These are phyloP conservation scores for Helogale parvula DNA, from an alignment of 2,113 vertebrate species.

Conservation along the genomic window DNA sequence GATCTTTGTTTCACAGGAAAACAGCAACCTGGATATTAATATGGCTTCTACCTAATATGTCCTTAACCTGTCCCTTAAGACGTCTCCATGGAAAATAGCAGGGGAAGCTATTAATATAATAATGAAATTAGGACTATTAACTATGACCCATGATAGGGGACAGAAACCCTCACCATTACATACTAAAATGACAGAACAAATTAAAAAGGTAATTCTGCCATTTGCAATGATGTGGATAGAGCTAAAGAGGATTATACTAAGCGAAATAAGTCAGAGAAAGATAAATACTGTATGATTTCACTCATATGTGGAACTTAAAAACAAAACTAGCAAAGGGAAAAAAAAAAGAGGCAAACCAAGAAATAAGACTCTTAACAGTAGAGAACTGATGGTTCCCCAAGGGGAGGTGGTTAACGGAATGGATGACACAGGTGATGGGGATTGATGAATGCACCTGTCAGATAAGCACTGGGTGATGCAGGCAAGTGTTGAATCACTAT, in stretches of 20 bases:
- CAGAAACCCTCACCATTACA: background rate
- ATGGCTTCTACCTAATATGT: background rate
- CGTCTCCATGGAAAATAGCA: background rate
- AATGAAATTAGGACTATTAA: conserved; percentile 22
- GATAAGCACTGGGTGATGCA: background rate
- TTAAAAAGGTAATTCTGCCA: background rate
- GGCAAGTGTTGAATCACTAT: background rate
- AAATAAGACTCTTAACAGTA: background rate
- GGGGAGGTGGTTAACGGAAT: background rate
- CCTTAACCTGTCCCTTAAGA: background rate
- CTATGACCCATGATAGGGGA: background rate
- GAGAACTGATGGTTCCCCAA: background rate
- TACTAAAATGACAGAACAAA: background rate
- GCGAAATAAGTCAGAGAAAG: background rate
- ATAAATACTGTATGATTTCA: background rate
- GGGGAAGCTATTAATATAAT: background rate
- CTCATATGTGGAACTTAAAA: background rate
- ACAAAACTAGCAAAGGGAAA: background rate
- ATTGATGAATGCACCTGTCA: background rate
- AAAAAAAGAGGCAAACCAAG: background rate
- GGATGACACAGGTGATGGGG: background rate
- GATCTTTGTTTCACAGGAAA: background rate
- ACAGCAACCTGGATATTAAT: background rate
- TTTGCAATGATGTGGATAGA: background rate
- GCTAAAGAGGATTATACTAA: background rate